Base-by-base conservation (phyloP, 2,797 vertebrate genomes). In the Schizothorax lantsangensis region DNA sequence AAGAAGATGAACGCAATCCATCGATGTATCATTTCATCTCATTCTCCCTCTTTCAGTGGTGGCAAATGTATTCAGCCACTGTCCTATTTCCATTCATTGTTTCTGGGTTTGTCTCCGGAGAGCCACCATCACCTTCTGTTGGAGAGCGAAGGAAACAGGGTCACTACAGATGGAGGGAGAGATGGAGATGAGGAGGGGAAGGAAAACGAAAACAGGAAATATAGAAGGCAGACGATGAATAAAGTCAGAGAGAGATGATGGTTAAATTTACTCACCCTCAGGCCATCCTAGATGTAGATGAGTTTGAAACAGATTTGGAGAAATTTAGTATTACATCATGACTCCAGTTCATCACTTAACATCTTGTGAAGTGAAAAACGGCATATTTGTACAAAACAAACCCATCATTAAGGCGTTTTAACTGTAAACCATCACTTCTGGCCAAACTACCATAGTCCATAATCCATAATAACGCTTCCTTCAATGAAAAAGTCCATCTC, bases 21-120 rank as follows among this genome's bases (percentile, higher is more conserved):
- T 93, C 93, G 93, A 49, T 75, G 30, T 77, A 72, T 77, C 80
- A 69, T 84, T 75, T 83, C 59, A 45, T 87, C 62, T 80, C 54
- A 45, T 57, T 83, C 52, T 68, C 47, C 47, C 62, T 84, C 79
- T 84, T 73, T 84, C 59, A 82, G 80, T 49, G 23, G 84, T 91
- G 57, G 43, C 30, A 93, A 94, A 93, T 93, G 89, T 93, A 94
- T 94, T 93, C 94, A 92, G 91, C 57, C 88, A 90, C 91, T 95
- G 95, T 91, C 93, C 94, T 92, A 94, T 93, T 95, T 95, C 92
- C 92, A 93, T 88, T 87, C 81, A 89, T 91, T 91, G 88, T 92
- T 92, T 93, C 90, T 88, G 77, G 91, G 91, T 84, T 73, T 23
- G 83, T 90, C 90, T 88, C 90, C 54, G 12, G 90, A 91, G 91